Evolutionary conservation across 2,113 vertebrate genomes (phyloP), one percentile per base, ranked within the genome.

Genomic region (Otis tarda): DNA sequence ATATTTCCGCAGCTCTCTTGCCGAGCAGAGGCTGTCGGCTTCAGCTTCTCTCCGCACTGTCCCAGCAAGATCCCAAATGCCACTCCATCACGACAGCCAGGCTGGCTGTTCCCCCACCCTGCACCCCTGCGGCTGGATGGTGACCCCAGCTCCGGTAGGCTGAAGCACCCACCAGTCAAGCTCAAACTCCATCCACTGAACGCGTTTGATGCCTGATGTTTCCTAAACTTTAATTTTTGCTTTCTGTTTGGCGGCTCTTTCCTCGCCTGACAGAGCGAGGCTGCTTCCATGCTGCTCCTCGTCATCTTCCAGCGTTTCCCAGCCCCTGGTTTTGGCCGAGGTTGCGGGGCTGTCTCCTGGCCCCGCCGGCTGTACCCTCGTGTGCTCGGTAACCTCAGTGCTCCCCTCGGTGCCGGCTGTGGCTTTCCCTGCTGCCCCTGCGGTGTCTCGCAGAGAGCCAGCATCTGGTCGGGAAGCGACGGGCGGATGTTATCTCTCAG

Each of bases 201-300:
- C n/a, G 3, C 0, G 0, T 16, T 45, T 45, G 47, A 5, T 5
- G 35, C 55, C 35, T n/a, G 12, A 8, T 9, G 1, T 16, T 43
- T 20, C 71, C 50, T 27, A 19, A 41, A 27, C 21, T 16, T 23
- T 43, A 14, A 43, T 43, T 43, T 52, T 50, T 3, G 31, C 33
- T 78, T 71, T 33, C 4, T 2, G 4, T n/a, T 39, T 14, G 37
- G 27, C 33, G 8, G 67, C 20, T 45, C 28, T 59, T 73, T 33
- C 80, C 35, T 43, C 5, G 0, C 27, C 14, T n/a, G 33, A 13
- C 2, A 2, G 63, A 3, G 37, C 3, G 2, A 35, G 6, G 30
- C 55, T 9, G 22, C 25, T 35, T 50, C 14, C 2, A 2, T 2
- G 30, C 43, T 23, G 60, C 69, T 59, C 78, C 37, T 3, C 19